phyloP scores from a whole-genome alignment of 2,113 vertebrate species.

The Varanus salvator region DNA sequence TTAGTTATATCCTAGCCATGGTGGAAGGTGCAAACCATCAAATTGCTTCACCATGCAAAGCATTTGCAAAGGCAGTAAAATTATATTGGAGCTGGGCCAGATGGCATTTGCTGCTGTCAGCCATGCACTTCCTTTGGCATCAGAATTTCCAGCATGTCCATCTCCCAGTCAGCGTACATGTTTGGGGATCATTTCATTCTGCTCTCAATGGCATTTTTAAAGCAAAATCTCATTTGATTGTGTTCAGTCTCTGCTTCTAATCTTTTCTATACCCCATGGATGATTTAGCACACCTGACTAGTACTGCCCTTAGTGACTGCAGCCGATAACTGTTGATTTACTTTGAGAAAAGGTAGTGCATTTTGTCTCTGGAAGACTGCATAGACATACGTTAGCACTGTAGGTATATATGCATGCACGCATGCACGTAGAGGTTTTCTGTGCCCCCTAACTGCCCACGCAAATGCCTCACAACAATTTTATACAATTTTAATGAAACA shows the following conservation, averaged over 20 bases:
- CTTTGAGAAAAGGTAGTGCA: slow-evolving; percentile 41
- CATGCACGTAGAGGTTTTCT: background rate
- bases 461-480: background rate
- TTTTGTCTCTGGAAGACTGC: slow-evolving; percentile 5
- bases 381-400: background rate
- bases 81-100: background rate
- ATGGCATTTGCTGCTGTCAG: background rate
- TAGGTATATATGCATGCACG: background rate
- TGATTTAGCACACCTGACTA: slow-evolving; percentile 15
- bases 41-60: background rate
- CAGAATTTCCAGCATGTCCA: background rate
- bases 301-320: slow-evolving; percentile 54
- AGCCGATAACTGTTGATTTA: slow-evolving; percentile 60
- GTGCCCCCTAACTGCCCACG: background rate
- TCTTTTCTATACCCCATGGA: slow-evolving; percentile 22
- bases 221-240: slow-evolving; percentile 44
- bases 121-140: background rate
- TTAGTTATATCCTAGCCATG: background rate
- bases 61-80: background rate
- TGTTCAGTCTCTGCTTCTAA: slow-evolving; percentile 51
- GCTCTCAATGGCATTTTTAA: slow-evolving; percentile 15
- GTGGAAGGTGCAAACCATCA: background rate
- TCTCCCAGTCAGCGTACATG: background rate
- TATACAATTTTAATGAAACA: slow-evolving; percentile 5
- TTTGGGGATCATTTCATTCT: slow-evolving; percentile 36